phyloP scores from a whole-genome alignment of 2,888 invertebrate species.

The Conchocele bisecta region DNA sequence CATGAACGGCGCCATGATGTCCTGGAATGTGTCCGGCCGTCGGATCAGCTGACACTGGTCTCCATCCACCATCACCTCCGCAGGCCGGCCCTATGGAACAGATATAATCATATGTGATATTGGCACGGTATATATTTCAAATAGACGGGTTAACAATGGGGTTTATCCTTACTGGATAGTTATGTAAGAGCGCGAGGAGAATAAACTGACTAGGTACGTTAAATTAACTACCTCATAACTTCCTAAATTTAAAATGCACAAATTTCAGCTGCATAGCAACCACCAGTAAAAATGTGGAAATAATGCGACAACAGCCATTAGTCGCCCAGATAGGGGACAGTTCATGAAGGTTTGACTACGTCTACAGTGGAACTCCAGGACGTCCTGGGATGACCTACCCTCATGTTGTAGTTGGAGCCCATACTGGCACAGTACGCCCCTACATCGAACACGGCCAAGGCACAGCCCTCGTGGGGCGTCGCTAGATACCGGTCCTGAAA shows the following conservation, averaged over 20 bases:
- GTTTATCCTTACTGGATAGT: neutral
- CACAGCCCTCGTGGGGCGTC: slow-evolving; percentile 69
- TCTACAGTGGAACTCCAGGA: too few species aligned
- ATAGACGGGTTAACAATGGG: too few species aligned
- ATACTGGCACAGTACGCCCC: slow-evolving; percentile 81
- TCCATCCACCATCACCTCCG: slow-evolving; percentile 80
- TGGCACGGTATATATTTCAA: too few species aligned
- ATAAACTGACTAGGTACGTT: too few species aligned
- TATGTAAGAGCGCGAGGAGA: too few species aligned
- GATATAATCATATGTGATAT: neutral
- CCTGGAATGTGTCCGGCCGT: slow-evolving; percentile 69
- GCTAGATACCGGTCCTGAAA: slow-evolving; percentile 73
- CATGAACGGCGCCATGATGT: slow-evolving; percentile 64
- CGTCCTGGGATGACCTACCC: slow-evolving; percentile 61
- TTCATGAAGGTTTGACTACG: too few species aligned
- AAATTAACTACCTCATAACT: too few species aligned
- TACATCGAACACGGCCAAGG: slow-evolving; percentile 76
- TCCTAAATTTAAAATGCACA: too few species aligned
- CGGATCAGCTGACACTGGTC: slow-evolving; percentile 67
- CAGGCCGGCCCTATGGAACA: slow-evolving; percentile 67
- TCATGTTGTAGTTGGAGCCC: slow-evolving; percentile 82
- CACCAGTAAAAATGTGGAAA: too few species aligned
- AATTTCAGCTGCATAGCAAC: too few species aligned
- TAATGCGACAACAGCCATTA: too few species aligned
- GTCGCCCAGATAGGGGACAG: too few species aligned